phyloP scores from a whole-genome alignment of 2,888 invertebrate genomes.

The Eupithecia centaureata region DNA sequence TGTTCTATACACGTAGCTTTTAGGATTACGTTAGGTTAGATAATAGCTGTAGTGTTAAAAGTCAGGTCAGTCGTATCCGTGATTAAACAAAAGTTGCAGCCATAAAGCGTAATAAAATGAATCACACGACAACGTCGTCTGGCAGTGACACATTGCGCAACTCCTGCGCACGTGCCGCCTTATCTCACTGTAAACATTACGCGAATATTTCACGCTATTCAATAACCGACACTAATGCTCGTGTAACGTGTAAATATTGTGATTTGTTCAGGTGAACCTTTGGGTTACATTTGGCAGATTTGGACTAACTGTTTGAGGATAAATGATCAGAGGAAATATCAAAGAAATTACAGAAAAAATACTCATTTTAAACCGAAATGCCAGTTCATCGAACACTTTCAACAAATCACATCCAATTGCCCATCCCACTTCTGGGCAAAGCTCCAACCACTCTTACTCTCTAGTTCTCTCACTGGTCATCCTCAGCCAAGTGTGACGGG shows the following conservation, averaged over 20 bases:
- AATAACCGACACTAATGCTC: slow-evolving; percentile 11
- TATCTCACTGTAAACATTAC: slow-evolving; percentile 26
- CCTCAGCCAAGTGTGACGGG: slow-evolving; percentile 46
- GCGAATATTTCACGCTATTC: slow-evolving; percentile 10
- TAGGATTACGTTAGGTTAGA: neutral
- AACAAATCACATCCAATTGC: slow-evolving; percentile 28
- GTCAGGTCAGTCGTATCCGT: neutral
- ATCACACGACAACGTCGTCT: slow-evolving; percentile 25
- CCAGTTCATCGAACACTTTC: slow-evolving; percentile 19
- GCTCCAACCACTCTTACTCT: slow-evolving; percentile 44
- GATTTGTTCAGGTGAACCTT: slow-evolving; percentile 12
- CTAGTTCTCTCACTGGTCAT: slow-evolving; percentile 41
- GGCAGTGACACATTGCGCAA: slow-evolving; percentile 34
- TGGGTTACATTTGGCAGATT: neutral
- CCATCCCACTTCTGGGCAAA: slow-evolving; percentile 42
- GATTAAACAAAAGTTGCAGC: slow-evolving; percentile 8
- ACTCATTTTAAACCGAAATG: neutral
- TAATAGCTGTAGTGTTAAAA: neutral
- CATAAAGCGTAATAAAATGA: slow-evolving; percentile 25
- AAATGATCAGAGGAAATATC: neutral
- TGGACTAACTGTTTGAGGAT: neutral
- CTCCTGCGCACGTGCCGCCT: slow-evolving; percentile 29
- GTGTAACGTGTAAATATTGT: slow-evolving; percentile 15
- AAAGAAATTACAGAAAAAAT: neutral
- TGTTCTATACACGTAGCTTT: neutral